These are phyloP conservation scores for Hypsopygia costalis DNA, from an alignment of 2,888 invertebrate species.

Conservation along the genomic window DNA sequence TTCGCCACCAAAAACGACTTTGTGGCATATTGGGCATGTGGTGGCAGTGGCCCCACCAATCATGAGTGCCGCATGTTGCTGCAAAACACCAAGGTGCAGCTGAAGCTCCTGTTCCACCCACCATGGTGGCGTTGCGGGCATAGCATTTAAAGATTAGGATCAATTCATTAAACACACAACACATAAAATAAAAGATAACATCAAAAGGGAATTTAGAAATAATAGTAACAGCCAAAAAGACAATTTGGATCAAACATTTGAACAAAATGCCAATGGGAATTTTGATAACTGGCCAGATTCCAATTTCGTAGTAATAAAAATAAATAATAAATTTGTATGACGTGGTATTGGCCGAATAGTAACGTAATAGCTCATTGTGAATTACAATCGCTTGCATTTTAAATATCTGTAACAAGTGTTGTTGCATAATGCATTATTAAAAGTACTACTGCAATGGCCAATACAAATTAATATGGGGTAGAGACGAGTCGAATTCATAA, in stretches of 20 bases:
- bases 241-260: slow-evolving; percentile 42
- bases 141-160: slow-evolving; percentile 71
- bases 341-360: slow-evolving; percentile 5
- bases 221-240: slow-evolving; percentile 34
- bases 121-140: slow-evolving; percentile 64
- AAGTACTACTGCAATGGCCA: not conserved
- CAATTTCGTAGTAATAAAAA: slow-evolving; percentile 15
- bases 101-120: slow-evolving; percentile 88
- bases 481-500: too few species aligned
- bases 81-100: slow-evolving; percentile 95
- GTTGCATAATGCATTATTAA: not conserved
- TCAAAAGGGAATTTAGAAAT: slow-evolving; percentile 52
- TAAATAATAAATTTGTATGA: slow-evolving; percentile 8
- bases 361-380: not conserved
- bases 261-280: slow-evolving; percentile 33
- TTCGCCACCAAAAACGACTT: slow-evolving; percentile 95
- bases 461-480: too few species aligned
- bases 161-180: slow-evolving; percentile 48
- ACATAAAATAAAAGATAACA: slow-evolving; percentile 30
- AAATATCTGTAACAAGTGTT: not conserved
- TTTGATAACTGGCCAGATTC: slow-evolving; percentile 21
- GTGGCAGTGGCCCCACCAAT: slow-evolving; percentile 95
- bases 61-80: slow-evolving; percentile 96
- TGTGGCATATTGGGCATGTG: slow-evolving; percentile 96
- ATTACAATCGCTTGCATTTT: not conserved